Conservation (phyloP, 2,888 invertebrate genomes). For the Branchipolynoe longqiensis region DNA sequence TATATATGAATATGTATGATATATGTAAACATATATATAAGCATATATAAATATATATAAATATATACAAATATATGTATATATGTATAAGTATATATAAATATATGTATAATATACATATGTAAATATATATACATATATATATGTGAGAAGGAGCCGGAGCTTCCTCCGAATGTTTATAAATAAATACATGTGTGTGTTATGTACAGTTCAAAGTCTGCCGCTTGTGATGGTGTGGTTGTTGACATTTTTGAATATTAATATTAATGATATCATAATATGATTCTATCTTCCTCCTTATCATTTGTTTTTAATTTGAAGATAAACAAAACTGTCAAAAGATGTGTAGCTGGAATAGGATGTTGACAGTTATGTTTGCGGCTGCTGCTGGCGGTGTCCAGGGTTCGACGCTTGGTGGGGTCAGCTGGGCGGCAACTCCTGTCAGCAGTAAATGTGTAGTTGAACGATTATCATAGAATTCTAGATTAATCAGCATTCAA, state of each 20-base stretch:
- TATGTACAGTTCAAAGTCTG: slow-evolving; percentile 48
- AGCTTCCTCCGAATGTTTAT: not conserved
- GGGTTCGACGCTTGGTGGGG: too few relatives aligned
- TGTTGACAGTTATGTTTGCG: too few relatives aligned
- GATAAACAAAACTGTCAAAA: too few relatives aligned
- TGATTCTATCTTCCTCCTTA: not conserved
- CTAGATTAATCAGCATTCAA: slow-evolving; percentile 19
- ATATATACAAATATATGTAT: too few relatives aligned
- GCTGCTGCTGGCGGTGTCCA: too few relatives aligned
- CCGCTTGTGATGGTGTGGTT: slow-evolving; percentile 48
- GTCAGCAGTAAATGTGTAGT: slow-evolving; percentile 2
- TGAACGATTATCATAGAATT: slow-evolving; percentile 22
- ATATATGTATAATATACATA: not conserved
- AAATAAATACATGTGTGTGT: slow-evolving; percentile 40
- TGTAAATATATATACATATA: slow-evolving; percentile 14
- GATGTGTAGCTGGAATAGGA: too few relatives aligned
- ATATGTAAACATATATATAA: too few relatives aligned
- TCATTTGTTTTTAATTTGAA: not conserved
- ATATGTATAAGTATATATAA: too few relatives aligned
- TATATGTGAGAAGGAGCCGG: not conserved
- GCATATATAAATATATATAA: too few relatives aligned
- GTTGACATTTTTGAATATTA: slow-evolving; percentile 25
- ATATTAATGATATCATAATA: too few relatives aligned
- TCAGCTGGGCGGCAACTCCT: too few relatives aligned
- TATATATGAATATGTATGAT: too few relatives aligned